A percentile compares a stretch with the other conserved stretches of the same genome.
Conservation (phyloP, 2,113 vertebrate species). For the Euleptes europaea region DNA sequence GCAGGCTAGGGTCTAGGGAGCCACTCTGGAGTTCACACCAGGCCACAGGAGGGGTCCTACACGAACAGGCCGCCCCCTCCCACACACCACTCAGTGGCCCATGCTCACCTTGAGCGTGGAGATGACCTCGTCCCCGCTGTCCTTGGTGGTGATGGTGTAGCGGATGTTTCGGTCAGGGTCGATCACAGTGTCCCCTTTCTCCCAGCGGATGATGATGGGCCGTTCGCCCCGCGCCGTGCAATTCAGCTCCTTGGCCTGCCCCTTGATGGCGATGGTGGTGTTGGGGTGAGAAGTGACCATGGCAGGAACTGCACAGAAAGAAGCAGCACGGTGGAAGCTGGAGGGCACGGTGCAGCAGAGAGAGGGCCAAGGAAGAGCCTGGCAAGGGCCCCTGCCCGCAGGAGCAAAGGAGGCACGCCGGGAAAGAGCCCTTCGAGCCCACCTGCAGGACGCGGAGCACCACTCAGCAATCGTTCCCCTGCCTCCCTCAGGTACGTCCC, state of each 20-base stretch:
- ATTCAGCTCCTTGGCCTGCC: conserved; percentile 94
- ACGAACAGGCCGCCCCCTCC: no score
- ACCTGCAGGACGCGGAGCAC: no score
- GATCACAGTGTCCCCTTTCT: conserved; percentile 95
- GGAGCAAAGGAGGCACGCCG: no score
- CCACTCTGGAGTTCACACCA: no score
- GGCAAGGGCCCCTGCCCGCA: not conserved
- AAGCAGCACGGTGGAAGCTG: not conserved
- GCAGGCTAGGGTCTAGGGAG: no score
- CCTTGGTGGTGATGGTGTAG: conserved; percentile 93
- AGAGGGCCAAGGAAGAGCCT: not conserved
- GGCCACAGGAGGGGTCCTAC: no score
- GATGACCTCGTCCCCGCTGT: conserved; percentile 94
- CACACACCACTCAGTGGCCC: no score
- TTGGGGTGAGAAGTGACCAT: conserved; percentile 99
- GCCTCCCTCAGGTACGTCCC: no score
- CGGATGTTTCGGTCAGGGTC: conserved; percentile 93
- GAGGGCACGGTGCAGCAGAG: not conserved
- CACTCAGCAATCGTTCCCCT: no score
- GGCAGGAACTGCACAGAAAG: conserved; percentile 83
- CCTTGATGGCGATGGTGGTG: conserved; percentile 98
- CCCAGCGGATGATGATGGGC: conserved; percentile 99
- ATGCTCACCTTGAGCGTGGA: conserved; percentile 91
- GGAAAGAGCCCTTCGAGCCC: not conserved
- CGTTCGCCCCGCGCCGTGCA: conserved; percentile 94